A percentile compares a stretch with the other conserved stretches of the same genome.
Conservation (phyloP, 2,888 invertebrate species). For the Phengaris alcon region DNA sequence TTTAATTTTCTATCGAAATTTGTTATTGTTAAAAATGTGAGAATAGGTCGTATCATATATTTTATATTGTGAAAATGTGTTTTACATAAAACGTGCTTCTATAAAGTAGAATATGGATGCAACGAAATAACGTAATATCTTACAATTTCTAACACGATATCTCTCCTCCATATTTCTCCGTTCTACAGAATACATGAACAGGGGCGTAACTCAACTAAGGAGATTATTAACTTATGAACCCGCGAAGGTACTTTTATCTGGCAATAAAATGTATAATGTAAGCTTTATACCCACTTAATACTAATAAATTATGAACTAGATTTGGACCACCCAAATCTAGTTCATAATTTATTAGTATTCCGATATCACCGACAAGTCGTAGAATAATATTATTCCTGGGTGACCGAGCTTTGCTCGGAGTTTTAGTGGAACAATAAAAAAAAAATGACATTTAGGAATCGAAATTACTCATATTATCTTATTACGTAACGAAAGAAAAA, state of each 20-base stretch:
- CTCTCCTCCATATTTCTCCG: constrained; percentile 23
- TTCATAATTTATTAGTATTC: too few species aligned
- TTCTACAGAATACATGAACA: constrained; percentile 27
- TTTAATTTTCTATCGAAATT: too few species aligned
- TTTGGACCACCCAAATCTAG: too few species aligned
- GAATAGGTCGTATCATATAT: too few species aligned
- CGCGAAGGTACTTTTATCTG: constrained; percentile 23
- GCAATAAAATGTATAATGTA: constrained; percentile 23
- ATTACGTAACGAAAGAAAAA: too few species aligned
- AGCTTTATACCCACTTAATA: constrained; percentile 13
- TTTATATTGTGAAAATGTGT: not conserved
- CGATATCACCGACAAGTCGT: not conserved
- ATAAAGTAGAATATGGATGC: constrained; percentile 2
- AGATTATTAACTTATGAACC: constrained; percentile 25
- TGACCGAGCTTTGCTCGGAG: too few species aligned
- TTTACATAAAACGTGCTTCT: constrained; percentile 1
- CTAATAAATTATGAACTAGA: constrained; percentile 14
- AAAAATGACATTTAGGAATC: too few species aligned
- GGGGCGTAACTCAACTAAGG: constrained; percentile 26
- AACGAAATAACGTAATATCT: constrained; percentile 20
- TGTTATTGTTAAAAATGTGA: too few species aligned
- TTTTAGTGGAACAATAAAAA: too few species aligned
- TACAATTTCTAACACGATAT: constrained; percentile 25
- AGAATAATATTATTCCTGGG: not conserved
- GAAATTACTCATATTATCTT: too few species aligned